phyloP scores from a whole-genome alignment of 1,140 invertebrate genomes.

The Hylaeus anthracinus region DNA sequence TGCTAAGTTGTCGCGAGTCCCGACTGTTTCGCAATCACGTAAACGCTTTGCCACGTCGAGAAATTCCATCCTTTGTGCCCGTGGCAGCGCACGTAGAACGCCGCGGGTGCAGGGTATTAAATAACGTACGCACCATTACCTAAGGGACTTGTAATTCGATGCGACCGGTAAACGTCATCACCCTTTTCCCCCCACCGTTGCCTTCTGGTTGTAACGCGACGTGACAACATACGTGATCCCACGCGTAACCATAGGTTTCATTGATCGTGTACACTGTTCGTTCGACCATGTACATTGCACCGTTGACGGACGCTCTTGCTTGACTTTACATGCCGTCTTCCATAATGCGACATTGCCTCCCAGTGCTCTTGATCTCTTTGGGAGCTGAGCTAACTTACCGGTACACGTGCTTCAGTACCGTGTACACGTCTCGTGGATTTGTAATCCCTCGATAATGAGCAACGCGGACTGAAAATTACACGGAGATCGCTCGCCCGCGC shows the following conservation, averaged over 20 bases:
- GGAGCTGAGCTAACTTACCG: neutral
- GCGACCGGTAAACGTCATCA: slow-evolving; percentile 63
- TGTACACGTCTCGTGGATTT: slow-evolving; percentile 17
- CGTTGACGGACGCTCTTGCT: slow-evolving; percentile 38
- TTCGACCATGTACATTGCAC: slow-evolving; percentile 45
- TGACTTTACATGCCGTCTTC: slow-evolving; percentile 30
- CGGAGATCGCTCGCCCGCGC: too few relatives aligned
- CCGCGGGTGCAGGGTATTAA: slow-evolving; percentile 50
- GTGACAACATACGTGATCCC: slow-evolving; percentile 63
- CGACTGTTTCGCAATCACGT: neutral
- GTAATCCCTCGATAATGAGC: slow-evolving; percentile 25
- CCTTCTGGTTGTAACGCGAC: slow-evolving; percentile 41
- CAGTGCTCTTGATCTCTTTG: slow-evolving; percentile 22
- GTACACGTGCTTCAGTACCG: slow-evolving; percentile 3
- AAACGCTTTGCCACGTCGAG: slow-evolving; percentile 19
- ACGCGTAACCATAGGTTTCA: slow-evolving; percentile 62
- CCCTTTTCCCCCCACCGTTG: slow-evolving; percentile 36
- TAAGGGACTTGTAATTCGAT: slow-evolving; percentile 65
- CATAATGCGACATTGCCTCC: slow-evolving; percentile 26
- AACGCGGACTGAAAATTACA: slow-evolving; percentile 4
- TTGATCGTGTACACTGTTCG: slow-evolving; percentile 50
- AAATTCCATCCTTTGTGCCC: slow-evolving; percentile 23
- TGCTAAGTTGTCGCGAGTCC: neutral
- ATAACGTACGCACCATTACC: slow-evolving; percentile 66
- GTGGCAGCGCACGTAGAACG: slow-evolving; percentile 5